These are phyloP conservation scores for Sebastes cheni DNA, from an alignment of 2,797 vertebrate genomes.

Conservation along the genomic window DNA sequence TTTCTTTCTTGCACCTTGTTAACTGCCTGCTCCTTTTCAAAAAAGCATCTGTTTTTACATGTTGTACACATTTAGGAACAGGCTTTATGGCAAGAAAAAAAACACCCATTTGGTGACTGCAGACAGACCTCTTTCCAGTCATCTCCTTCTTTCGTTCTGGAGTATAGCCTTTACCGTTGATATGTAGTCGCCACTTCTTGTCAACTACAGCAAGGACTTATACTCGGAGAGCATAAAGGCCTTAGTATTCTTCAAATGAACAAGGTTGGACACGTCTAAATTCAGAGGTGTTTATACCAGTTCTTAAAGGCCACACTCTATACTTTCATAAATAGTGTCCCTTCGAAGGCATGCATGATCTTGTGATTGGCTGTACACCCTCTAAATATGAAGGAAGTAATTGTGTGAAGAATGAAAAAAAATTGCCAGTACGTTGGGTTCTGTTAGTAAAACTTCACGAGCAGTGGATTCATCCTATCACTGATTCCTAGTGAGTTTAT, in stretches of 20 bases:
- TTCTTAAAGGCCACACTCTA: background rate
- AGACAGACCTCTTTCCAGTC: background rate
- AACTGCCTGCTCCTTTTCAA: conserved; percentile 12
- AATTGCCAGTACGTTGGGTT: background rate
- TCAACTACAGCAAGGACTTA: background rate
- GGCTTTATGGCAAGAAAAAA: background rate
- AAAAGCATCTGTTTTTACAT: background rate
- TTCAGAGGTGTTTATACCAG: background rate
- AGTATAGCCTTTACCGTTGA: background rate
- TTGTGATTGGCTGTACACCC: background rate
- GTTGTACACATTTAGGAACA: background rate
- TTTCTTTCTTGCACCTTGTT: conserved; percentile 31
- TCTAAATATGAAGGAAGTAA: background rate
- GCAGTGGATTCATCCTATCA: background rate
- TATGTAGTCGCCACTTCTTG: background rate
- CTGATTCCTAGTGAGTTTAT: background rate
- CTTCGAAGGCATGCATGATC: background rate
- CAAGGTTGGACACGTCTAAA: background rate
- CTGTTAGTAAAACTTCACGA: too few relatives aligned
- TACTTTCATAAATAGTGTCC: background rate
- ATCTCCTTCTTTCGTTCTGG: background rate
- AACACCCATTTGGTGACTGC: background rate
- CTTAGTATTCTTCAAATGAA: background rate
- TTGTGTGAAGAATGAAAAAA: background rate
- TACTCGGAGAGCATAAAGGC: background rate